Percentiles rank a stretch among this genome's conserved stretches.
phyloP scores from a whole-genome alignment of 1,140 invertebrate species.

The Hormaphis cornu region DNA sequence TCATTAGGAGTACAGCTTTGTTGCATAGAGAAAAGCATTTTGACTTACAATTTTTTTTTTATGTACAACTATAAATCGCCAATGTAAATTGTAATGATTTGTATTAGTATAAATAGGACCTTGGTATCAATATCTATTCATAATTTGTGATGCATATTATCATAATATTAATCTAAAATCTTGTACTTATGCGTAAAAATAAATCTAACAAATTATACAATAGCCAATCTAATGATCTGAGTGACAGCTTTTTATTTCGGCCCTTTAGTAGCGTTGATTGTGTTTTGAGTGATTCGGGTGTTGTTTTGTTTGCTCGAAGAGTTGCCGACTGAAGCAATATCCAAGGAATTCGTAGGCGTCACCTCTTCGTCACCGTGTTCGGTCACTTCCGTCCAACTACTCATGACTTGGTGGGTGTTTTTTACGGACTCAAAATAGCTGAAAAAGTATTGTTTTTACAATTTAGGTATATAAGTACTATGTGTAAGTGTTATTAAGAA shows the following conservation, averaged over 20 bases:
- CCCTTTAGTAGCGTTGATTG: not conserved
- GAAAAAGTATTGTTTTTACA: not conserved
- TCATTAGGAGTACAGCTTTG: no score
- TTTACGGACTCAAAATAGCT: constrained; percentile 13
- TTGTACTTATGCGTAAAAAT: no score
- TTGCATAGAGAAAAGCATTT: no score
- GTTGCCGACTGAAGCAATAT: not conserved
- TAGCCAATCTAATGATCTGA: no score
- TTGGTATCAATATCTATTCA: no score
- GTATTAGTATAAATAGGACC: no score
- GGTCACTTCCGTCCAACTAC: constrained; percentile 17
- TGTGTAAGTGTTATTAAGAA: not conserved
- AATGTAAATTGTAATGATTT: no score
- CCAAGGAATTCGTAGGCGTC: not conserved
- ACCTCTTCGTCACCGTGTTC: not conserved
- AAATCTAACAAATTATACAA: no score
- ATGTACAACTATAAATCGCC: no score
- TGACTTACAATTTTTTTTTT: no score
- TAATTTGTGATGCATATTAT: no score
- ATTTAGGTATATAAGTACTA: not conserved
- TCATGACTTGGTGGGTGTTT: constrained; percentile 11
- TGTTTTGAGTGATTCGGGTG: not conserved
- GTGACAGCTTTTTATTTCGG: not conserved
- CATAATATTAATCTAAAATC: no score
- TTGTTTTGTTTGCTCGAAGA: not conserved